Percentiles rank a stretch among this genome's conserved stretches.
Evolutionary conservation across 2,113 vertebrate genomes (phyloP).

Genomic region (Chamaea fasciata): DNA sequence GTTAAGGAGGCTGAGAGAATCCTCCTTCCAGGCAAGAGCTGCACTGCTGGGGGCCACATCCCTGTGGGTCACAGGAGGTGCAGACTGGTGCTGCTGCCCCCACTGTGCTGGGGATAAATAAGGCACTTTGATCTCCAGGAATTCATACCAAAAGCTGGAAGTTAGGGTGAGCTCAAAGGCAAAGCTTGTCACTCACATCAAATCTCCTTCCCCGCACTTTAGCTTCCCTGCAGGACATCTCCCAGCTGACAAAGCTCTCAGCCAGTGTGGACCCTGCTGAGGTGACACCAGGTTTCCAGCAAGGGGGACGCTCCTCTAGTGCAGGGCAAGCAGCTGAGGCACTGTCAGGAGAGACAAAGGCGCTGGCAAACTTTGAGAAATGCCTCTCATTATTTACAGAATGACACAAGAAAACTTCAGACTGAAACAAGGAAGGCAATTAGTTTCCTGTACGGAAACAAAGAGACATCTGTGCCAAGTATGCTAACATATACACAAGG

Average conservation of each 20-base stretch:
- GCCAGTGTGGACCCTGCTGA: not conserved
- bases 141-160: not conserved
- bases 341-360: constrained; percentile 31
- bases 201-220: not conserved
- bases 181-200: not conserved
- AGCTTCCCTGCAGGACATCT: not conserved
- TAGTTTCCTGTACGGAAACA: constrained; percentile 70
- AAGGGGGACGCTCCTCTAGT: not conserved
- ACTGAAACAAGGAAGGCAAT: constrained; percentile 71
- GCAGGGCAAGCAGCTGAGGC: constrained; percentile 1
- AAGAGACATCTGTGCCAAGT: constrained; percentile 75
- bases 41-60: not conserved
- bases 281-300: not conserved
- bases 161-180: not conserved
- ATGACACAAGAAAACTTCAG: constrained; percentile 63
- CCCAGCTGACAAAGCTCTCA: not conserved
- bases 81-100: not conserved
- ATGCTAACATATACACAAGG: constrained; percentile 65
- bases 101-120: not conserved
- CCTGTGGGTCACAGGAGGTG: not conserved
- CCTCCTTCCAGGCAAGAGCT: not conserved
- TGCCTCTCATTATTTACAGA: constrained; percentile 65
- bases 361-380: constrained; percentile 59
- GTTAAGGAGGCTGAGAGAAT: not conserved
- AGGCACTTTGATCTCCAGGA: not conserved